Base-by-base conservation (phyloP, 1,140 invertebrate genomes). In the Saccostrea echinata region DNA sequence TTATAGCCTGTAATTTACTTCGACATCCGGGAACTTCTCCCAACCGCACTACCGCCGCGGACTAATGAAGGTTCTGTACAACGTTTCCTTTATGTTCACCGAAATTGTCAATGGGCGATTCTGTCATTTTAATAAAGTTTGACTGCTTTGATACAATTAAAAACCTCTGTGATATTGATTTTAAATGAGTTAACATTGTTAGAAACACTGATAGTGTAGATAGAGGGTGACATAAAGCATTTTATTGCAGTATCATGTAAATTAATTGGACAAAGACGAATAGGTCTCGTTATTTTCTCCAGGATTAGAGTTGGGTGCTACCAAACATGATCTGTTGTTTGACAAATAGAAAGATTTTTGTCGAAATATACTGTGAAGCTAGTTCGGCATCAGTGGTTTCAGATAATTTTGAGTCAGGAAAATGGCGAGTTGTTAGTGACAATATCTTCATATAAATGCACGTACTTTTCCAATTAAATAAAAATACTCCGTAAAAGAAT, bases 221-320 rank as follows among this genome's bases (percentile, higher is more conserved):
- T 76, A 33, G 68, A 27, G 27, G 33, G 13, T 33, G 68, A 76
- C 68, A 76, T 33, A 33, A 76, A 76, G 68, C 68, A 30, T 76
- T 76, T 76, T 76, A 76, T 76, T 76, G 68, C 68, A 33, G 68
- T 76, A 76, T 76, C 68, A 76, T 76, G 68, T 27, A 76, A 76
- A 76, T 76, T 76, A 76, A 76, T 76, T 76, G 68, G 30, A 76
- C 68, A 33, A 11, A 76, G 68, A 76, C 27, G 33, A 76, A 76
- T 76, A 27, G 27, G 11, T 18, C 68, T 76, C 68, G 30, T 76
- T 76, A 76, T 76, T 76, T 76, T 76, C 68, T 76, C 11, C 2
- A 11, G 68, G 68, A 76, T 76, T 76, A 76, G 27, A 27, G 68
- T 13, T 76, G 24, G 68, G 68, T 76, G 30, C 68, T 12, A 11